Conservation (phyloP, 1,140 invertebrate genomes). For the Anastrepha ludens region DNA sequence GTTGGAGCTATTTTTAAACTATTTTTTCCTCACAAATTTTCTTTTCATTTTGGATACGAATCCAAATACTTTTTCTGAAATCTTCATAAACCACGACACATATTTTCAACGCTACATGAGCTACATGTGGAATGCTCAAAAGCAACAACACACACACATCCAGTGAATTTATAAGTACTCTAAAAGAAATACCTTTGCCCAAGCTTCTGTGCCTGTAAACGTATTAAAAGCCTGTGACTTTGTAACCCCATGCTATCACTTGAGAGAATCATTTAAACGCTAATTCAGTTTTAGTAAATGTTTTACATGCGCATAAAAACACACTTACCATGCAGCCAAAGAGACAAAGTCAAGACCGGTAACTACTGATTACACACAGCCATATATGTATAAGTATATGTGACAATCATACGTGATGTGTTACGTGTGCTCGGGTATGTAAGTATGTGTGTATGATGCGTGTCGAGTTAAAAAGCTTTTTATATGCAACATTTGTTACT, state of each 20-base stretch:
- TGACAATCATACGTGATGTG: no score
- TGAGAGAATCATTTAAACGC: constrained; percentile 15
- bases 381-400: no score
- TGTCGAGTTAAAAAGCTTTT: constrained; percentile 18
- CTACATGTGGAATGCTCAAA: background rate
- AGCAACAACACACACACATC: background rate
- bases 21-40: no score
- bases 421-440: background rate
- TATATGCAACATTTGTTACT: constrained; percentile 27
- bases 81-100: no score
- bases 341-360: background rate
- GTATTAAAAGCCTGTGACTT: background rate
- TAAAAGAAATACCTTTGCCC: background rate
- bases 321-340: background rate
- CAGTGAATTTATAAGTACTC: background rate
- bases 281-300: constrained; percentile 47
- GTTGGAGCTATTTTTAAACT: no score
- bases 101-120: no score
- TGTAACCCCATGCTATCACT: background rate
- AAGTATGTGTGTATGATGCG: background rate
- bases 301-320: constrained; percentile 21
- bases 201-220: background rate
- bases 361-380: background rate
- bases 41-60: no score
- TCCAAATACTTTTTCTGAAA: no score